Conservation (phyloP, 2,888 invertebrate species). For the Zeuzera pyrina region DNA sequence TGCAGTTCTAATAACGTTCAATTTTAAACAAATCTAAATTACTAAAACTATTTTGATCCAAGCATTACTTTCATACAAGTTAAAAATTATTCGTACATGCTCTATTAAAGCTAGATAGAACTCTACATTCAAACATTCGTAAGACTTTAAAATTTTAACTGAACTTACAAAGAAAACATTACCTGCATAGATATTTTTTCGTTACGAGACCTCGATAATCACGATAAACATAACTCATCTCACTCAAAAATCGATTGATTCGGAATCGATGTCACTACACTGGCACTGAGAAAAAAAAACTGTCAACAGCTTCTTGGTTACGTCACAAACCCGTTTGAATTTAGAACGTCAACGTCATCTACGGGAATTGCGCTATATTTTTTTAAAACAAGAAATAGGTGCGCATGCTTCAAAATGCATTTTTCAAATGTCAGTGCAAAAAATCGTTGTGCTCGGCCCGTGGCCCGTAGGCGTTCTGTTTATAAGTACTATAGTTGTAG, state of each 20-base stretch:
- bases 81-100: no score
- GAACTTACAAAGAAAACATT: constrained; percentile 2
- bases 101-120: no score
- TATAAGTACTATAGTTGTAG: constrained; percentile 56
- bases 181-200: constrained; percentile 8
- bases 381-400: constrained; percentile 21
- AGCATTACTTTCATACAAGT: no score
- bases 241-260: constrained; percentile 10
- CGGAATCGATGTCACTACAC: no score
- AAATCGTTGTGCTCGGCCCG: constrained; percentile 56
- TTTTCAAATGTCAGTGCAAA: constrained; percentile 69
- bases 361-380: no score
- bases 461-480: constrained; percentile 58
- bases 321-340: constrained; percentile 16
- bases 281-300: constrained; percentile 2
- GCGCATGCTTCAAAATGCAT: constrained; percentile 69
- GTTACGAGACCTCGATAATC: background rate
- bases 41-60: no score
- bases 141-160: no score
- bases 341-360: constrained; percentile 7
- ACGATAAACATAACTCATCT: constrained; percentile 4
- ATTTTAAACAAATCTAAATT: no score
- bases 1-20: no score
- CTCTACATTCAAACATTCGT: no score
- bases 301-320: constrained; percentile 15